Percentiles rank a stretch among this genome's conserved stretches.
These are phyloP conservation scores for Orientallactaga bullata DNA, from an alignment of 2,113 vertebrate genomes.

Conservation along the genomic window DNA sequence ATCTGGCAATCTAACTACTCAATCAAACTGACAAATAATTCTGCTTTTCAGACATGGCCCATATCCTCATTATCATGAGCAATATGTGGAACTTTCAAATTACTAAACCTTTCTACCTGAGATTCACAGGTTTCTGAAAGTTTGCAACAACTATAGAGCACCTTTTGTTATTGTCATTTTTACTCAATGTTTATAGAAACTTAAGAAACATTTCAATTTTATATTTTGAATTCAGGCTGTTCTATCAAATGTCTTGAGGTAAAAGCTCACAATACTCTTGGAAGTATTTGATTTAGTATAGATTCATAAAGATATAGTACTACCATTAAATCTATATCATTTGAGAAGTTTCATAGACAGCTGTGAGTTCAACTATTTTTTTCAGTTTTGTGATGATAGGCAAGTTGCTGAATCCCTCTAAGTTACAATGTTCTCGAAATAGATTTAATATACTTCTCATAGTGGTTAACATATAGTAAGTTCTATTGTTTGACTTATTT, in stretches of 20 bases:
- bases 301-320: neutral
- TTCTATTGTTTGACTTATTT: conserved; percentile 16
- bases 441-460: neutral
- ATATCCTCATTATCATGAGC: neutral
- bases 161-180: neutral
- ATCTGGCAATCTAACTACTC: neutral
- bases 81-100: neutral
- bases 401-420: neutral
- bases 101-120: neutral
- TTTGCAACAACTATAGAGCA: neutral
- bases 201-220: conserved; percentile 41
- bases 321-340: neutral
- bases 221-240: neutral
- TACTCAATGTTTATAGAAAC: conserved; percentile 21
- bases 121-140: neutral
- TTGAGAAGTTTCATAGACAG: neutral
- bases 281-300: neutral
- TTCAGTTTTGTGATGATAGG: neutral
- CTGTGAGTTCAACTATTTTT: conserved; percentile 11
- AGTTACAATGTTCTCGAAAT: conserved; percentile 38
- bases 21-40: conserved; percentile 29
- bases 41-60: neutral
- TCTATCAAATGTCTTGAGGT: neutral
- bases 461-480: neutral
- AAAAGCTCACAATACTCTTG: neutral